phyloP scores from a whole-genome alignment of 2,797 vertebrate species.

The Phyllotis vaccarum region DNA sequence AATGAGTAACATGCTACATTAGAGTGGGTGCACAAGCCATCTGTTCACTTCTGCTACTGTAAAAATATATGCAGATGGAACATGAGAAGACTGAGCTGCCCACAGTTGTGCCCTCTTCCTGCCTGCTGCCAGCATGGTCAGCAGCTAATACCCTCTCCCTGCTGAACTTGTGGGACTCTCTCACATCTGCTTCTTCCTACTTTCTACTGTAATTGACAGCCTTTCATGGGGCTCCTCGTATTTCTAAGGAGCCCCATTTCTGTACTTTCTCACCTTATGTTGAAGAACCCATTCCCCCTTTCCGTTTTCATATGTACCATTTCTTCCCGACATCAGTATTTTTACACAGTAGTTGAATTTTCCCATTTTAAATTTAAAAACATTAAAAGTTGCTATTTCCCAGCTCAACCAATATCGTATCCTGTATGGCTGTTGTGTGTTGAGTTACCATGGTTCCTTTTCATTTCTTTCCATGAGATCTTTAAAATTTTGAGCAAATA shows the following conservation, averaged over 20 bases:
- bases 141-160: not conserved
- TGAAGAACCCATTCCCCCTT: not conserved
- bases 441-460: not conserved
- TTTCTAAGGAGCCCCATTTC: not conserved
- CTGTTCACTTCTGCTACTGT: not conserved
- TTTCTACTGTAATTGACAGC: not conserved
- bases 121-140: accelerated
- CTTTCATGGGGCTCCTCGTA: not conserved
- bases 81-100: not conserved
- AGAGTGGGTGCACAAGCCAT: not conserved
- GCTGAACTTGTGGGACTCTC: not conserved
- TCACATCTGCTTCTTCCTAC: not conserved
- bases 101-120: not conserved
- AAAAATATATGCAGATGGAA: not conserved
- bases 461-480: conserved; percentile 40
- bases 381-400: conserved; percentile 11
- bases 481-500: conserved; percentile 42
- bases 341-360: conserved; percentile 30
- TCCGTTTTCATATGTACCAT: not conserved
- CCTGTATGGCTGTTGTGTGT: not conserved
- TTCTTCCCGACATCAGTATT: not conserved
- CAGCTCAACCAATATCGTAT: not conserved
- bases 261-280: not conserved
- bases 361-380: not conserved
- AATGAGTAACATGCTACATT: not conserved